A percentile compares a stretch with the other conserved stretches of the same genome.
phyloP scores from a whole-genome alignment of 2,797 vertebrate genomes.

The Gadopsis bispinosus region DNA sequence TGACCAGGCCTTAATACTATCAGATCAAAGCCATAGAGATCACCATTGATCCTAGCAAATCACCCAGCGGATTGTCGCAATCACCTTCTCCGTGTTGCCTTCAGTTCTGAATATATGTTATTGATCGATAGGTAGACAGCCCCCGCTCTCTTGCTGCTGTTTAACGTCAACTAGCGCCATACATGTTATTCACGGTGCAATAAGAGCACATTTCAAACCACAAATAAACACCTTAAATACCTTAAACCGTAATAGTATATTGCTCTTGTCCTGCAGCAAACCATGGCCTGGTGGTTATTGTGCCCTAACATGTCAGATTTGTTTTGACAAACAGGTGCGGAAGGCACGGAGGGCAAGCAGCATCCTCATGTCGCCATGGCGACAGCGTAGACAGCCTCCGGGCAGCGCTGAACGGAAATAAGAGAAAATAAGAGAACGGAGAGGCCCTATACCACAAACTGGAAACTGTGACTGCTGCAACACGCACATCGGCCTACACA shows the following conservation, averaged over 20 bases:
- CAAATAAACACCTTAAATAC: too few species aligned
- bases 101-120: neutral
- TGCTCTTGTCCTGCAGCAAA: conserved; percentile 11
- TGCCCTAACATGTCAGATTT: conserved; percentile 2
- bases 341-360: conserved; percentile 30
- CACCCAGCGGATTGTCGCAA: neutral
- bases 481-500: neutral
- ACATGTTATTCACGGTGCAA: conserved; percentile 9
- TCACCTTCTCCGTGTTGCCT: conserved; percentile 3
- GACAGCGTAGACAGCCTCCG: neutral
- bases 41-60: neutral
- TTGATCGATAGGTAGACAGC: neutral
- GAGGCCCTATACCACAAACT: conserved; percentile 1
- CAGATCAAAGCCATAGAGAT: conserved; percentile 4
- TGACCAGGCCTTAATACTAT: neutral
- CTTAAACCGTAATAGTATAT: neutral
- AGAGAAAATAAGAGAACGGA: conserved; percentile 34
- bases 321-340: conserved; percentile 30
- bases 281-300: neutral
- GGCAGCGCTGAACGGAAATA: conserved; percentile 42
- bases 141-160: neutral
- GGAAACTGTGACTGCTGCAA: conserved; percentile 51
- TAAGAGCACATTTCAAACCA: conserved; percentile 6
- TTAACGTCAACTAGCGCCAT: neutral
- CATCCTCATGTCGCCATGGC: conserved; percentile 41